These are phyloP conservation scores for Limonius californicus DNA, from an alignment of 1,140 invertebrate genomes.

Conservation along the genomic window DNA sequence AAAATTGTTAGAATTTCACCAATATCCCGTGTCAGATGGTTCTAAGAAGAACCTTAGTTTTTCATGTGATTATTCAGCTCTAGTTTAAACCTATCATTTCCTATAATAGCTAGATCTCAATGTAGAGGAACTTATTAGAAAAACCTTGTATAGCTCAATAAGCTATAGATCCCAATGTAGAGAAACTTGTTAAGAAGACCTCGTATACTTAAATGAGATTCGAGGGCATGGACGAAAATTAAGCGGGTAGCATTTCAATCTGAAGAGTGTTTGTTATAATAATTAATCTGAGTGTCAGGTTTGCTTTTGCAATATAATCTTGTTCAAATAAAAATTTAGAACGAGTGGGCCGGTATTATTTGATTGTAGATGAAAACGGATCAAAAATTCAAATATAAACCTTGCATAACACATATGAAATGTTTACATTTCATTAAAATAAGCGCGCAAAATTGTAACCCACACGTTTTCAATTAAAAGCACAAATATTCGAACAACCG, in stretches of 20 bases:
- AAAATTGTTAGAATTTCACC: no score
- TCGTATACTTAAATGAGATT: no score
- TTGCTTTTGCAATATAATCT: neutral
- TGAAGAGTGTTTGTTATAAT: neutral
- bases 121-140: no score
- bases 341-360: constrained; percentile 13
- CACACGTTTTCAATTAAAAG: constrained; percentile 44
- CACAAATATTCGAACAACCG: constrained; percentile 34
- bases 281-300: neutral
- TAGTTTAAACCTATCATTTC: no score
- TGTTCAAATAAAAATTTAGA: constrained; percentile 13
- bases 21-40: no score
- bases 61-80: no score
- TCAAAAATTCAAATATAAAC: constrained; percentile 33
- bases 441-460: constrained; percentile 36
- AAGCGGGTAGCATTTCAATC: no score
- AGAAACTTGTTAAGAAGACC: neutral
- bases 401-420: constrained; percentile 30
- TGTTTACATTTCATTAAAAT: constrained; percentile 46
- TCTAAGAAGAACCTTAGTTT: no score
- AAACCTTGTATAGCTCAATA: neutral
- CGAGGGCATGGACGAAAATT: neutral
- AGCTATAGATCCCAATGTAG: neutral
- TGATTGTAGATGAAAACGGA: constrained; percentile 34
- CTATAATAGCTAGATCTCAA: no score